phyloP scores from a whole-genome alignment of 2,113 vertebrate species.

The Capricornis sumatraensis region DNA sequence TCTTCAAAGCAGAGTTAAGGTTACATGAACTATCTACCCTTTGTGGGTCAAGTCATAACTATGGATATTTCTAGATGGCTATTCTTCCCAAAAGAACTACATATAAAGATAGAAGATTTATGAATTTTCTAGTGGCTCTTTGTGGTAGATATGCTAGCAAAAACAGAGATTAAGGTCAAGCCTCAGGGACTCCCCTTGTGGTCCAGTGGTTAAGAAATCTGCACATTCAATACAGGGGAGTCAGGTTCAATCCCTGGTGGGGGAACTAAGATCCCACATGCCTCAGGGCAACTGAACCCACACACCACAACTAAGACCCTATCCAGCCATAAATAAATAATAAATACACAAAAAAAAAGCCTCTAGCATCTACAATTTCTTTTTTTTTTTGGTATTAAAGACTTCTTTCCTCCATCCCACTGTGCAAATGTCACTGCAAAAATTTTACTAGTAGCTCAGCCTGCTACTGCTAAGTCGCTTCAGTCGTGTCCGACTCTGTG shows the following conservation, averaged over 20 bases:
- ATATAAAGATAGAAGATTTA: background rate
- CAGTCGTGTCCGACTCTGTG: too few species aligned
- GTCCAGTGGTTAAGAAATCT: background rate
- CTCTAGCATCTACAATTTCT: background rate
- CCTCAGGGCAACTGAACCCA: background rate
- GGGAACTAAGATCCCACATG: background rate
- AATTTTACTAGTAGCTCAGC: background rate
- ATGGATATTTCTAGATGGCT: constrained; percentile 11
- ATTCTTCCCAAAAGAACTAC: background rate
- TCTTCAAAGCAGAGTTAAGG: background rate
- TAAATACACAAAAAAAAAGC: background rate
- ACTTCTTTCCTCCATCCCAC: background rate
- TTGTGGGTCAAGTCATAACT: background rate
- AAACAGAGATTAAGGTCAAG: background rate
- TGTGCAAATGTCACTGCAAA: background rate
- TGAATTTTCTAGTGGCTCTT: background rate
- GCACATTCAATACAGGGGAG: background rate
- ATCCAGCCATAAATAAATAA: background rate
- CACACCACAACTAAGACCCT: background rate
- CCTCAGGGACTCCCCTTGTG: background rate
- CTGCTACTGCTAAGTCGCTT: background rate
- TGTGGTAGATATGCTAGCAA: background rate
- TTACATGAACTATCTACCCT: background rate
- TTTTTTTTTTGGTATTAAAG: background rate
- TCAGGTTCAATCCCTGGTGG: background rate